These are phyloP conservation scores for Cryptomyrus ogoouensis DNA, from an alignment of 2,113 vertebrate species.

Conservation along the genomic window DNA sequence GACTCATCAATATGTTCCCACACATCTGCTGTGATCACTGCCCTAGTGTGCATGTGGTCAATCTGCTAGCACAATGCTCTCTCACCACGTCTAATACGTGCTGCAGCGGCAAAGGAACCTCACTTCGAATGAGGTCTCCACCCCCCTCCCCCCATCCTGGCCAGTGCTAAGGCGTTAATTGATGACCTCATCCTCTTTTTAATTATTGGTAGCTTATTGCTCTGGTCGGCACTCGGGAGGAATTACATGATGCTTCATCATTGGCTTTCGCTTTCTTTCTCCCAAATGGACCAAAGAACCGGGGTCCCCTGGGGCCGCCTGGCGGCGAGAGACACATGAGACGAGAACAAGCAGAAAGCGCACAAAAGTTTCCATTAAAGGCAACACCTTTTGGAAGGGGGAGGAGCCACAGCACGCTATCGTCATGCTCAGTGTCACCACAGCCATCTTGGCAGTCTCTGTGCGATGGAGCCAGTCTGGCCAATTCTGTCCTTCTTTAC, in stretches of 20 bases:
- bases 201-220: not conserved
- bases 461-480: not conserved
- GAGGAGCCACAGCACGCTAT: not conserved
- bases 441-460: not conserved
- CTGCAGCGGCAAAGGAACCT: not conserved
- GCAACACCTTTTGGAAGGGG: not conserved
- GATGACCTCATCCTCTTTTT: not conserved
- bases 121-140: not conserved
- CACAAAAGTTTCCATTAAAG: not conserved
- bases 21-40: not conserved
- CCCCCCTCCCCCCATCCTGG: not conserved
- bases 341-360: not conserved
- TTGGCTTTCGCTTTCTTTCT: not conserved
- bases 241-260: not conserved
- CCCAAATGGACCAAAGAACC: not conserved
- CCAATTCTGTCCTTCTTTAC: constrained; percentile 39
- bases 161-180: not conserved
- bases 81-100: not conserved
- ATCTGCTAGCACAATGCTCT: not conserved
- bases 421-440: not conserved
- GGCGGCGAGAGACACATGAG: not conserved
- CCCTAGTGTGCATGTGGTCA: not conserved
- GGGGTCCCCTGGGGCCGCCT: not conserved
- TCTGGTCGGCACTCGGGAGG: not conserved
- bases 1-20: not conserved